These are phyloP conservation scores for Epinotia ramella DNA, from an alignment of 2,888 invertebrate species.

Conservation along the genomic window DNA sequence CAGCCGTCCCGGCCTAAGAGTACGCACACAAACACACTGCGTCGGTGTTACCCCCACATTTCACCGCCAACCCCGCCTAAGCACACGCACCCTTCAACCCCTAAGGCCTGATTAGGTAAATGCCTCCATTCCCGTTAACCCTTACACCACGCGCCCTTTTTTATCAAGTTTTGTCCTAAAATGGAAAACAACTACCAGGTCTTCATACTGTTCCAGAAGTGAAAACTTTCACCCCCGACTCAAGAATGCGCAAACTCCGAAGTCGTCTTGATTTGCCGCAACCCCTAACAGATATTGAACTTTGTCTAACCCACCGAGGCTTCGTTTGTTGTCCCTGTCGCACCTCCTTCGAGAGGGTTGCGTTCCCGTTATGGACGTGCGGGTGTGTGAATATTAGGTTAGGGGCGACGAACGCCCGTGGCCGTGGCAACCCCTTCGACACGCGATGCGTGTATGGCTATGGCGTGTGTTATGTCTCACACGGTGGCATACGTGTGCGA, in stretches of 20 bases:
- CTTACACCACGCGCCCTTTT: conserved; percentile 75
- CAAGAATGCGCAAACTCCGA: conserved; percentile 80
- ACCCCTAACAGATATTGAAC: conserved; percentile 65
- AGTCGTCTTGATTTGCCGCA: conserved; percentile 69
- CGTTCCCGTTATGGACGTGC: conserved; percentile 55
- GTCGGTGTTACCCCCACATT: conserved; percentile 28
- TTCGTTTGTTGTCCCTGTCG: conserved; percentile 62
- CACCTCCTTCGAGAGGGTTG: conserved; percentile 71
- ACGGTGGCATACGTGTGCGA: conserved; percentile 72
- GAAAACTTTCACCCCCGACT: conserved; percentile 73
- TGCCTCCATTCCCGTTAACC: conserved; percentile 51
- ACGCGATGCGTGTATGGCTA: conserved; percentile 77
- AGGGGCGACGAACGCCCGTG: conserved; percentile 62
- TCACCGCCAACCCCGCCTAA: conserved; percentile 50
- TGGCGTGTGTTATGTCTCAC: conserved; percentile 73
- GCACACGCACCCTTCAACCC: conserved; percentile 70
- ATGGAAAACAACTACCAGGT: conserved; percentile 85
- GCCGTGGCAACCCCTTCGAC: conserved; percentile 74
- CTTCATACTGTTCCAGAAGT: conserved; percentile 66
- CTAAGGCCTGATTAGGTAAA: conserved; percentile 59
- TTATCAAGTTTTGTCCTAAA: conserved; percentile 85
- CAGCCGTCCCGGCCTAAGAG: conserved; percentile 15
- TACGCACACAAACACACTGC: conserved; percentile 44
- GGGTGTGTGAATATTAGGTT: conserved; percentile 68
- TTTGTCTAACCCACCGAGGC: conserved; percentile 69